Base-by-base conservation (phyloP, 2,113 vertebrate species). In the Anguilla rostrata region DNA sequence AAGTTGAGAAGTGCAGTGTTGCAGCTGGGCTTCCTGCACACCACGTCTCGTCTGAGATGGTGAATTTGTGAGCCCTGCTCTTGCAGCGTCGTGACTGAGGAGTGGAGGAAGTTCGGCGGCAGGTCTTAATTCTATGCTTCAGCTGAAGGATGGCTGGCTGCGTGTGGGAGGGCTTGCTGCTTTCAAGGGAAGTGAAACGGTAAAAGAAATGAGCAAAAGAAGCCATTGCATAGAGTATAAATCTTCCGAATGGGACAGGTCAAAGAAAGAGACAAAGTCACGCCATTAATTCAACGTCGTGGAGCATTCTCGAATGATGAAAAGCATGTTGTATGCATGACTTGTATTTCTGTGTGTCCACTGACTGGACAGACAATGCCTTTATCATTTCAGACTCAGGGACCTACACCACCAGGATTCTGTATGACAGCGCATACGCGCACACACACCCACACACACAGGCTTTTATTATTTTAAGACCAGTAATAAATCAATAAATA, bases 301-400 rank as follows among this genome's bases (percentile, higher is more conserved):
- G 57, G 29, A 41, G 20, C 49, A 80, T 49, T 78, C 34, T 39
- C 4, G 22, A 39, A 80, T 49, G 71, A n/a, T 78, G 29, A 57
- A 85, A 80, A 57, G 78, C 3, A 57, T 53, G 43, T 41, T 57
- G 15, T 49, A 16, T 46, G 63, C 39, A 41, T 46, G 39, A 85
- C 40, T 56, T 85, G 46, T 57, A 56, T 43, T 79, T 85, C 34
- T 79, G 49, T 39, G 8, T 57, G 16, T 12, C 49, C 75, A 46
- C 29, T 85, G 84, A 39, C 26, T 29, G 63, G 8, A 40, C 43
- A 71, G 40, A 84, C 39, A 84, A 78, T 46, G 66, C 83, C n/a
- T 4, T 78, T 83, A 7, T 84, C 39, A 20, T 80, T 80, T 41
- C 20, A 41, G 20, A 53, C 43, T 79, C 29, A 39, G 34, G 71